Percentiles rank a stretch among this genome's conserved stretches.
phyloP scores from a whole-genome alignment of 2,888 invertebrate species.

The Idaea straminata region DNA sequence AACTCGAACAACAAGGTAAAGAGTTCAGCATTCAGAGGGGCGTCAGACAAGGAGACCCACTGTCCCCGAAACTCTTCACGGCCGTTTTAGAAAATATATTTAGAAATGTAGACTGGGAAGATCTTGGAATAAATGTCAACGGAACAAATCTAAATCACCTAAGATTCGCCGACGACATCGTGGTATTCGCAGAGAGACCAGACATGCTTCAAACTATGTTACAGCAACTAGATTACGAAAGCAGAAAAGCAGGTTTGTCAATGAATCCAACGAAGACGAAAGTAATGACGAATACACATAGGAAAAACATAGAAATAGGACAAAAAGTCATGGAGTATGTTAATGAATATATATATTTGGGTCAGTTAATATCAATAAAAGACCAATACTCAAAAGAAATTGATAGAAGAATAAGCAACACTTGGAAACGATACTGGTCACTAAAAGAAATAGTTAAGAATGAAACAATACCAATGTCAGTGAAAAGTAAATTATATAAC shows the following conservation, averaged over 20 bases:
- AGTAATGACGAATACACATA: neutral
- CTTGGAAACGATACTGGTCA: constrained; percentile 21
- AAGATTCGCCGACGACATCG: constrained; percentile 1
- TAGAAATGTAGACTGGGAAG: neutral
- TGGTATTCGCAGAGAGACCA: neutral
- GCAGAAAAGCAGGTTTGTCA: neutral
- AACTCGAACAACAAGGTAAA: neutral
- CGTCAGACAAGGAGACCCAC: constrained; percentile 2
- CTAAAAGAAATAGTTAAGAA: constrained; percentile 22
- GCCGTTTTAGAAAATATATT: neutral
- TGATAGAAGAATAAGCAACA: constrained; percentile 18
- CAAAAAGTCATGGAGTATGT: constrained; percentile 22
- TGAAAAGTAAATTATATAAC: constrained; percentile 11
- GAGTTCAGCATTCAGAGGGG: neutral
- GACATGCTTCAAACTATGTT: neutral
- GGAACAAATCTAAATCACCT: constrained; percentile 1
- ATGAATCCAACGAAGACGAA: neutral
- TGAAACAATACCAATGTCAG: constrained; percentile 3
- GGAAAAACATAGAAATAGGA: neutral
- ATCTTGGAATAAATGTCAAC: neutral
- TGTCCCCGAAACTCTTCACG: neutral
- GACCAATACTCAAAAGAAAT: constrained; percentile 21
- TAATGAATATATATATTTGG: constrained; percentile 23
- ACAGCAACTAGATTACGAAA: neutral
- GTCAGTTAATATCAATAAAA: constrained; percentile 20